Conservation (phyloP, 2,797 vertebrate genomes). For the Parambassis ranga region DNA sequence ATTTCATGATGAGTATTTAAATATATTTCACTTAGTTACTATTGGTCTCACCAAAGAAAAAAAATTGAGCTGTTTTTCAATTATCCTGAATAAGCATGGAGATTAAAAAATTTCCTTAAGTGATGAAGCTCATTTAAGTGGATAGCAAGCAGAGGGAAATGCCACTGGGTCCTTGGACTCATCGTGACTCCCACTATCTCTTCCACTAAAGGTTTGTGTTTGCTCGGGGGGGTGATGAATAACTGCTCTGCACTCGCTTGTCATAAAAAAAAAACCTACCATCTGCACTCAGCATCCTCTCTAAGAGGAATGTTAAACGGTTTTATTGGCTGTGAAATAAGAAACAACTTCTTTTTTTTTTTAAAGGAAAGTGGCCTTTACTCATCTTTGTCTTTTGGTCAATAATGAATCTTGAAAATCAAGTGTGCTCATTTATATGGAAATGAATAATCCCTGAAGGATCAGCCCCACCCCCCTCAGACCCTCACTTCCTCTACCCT, state of each 20-base stretch:
- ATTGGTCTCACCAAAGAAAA: background rate
- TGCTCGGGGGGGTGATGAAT: conserved; percentile 28
- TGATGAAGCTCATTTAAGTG: conserved; percentile 1
- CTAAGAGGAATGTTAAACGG: background rate
- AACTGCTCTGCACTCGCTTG: conserved; percentile 7
- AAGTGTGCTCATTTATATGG: conserved; percentile 72
- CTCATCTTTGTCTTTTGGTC: conserved; percentile 43
- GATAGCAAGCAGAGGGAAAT: conserved; percentile 24
- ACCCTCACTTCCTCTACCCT: conserved; percentile 38
- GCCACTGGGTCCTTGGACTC: conserved; percentile 8
- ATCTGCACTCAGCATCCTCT: background rate
- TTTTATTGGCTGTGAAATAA: conserved; percentile 25
- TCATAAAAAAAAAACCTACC: background rate
- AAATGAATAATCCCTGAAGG: conserved; percentile 63
- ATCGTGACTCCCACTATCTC: conserved; percentile 15
- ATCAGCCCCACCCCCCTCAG: conserved; percentile 30
- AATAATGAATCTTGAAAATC: conserved; percentile 50
- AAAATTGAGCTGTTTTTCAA: background rate
- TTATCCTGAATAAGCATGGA: background rate
- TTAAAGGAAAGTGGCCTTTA: conserved; percentile 39
- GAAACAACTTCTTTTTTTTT: conserved; percentile 10
- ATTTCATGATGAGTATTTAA: no score
- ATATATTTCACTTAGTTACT: background rate
- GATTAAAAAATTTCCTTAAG: background rate
- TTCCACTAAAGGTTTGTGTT: conserved; percentile 34